Conservation (phyloP, 2,888 invertebrate species). For the Drosophila koepferae region DNA sequence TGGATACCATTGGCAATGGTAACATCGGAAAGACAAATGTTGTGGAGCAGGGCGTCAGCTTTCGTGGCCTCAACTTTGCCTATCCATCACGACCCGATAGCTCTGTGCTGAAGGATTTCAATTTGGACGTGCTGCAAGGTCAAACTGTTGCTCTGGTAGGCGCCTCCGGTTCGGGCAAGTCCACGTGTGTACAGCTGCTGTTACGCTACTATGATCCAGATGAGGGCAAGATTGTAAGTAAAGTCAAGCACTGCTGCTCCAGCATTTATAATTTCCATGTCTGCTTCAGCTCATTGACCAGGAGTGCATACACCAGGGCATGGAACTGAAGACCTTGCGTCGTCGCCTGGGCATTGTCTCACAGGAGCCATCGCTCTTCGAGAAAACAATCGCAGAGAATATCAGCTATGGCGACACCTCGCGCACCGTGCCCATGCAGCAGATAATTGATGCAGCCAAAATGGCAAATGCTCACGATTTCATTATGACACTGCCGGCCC, state of each 20-base stretch:
- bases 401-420: conserved; percentile 95
- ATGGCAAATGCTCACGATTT: conserved; percentile 95
- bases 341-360: conserved; percentile 94
- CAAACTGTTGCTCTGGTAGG: conserved; percentile 91
- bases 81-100: conserved; percentile 93
- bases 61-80: conserved; percentile 89
- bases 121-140: conserved; percentile 88
- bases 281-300: conserved; percentile 83
- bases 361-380: conserved; percentile 96
- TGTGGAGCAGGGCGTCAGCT: conserved; percentile 83
- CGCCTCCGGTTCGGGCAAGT: conserved; percentile 92
- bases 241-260: conserved; percentile 51
- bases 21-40: conserved; percentile 58
- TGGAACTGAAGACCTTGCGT: conserved; percentile 88
- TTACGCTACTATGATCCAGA: conserved; percentile 92
- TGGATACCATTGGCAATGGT: conserved; percentile 46
- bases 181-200: conserved; percentile 91
- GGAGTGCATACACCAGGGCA: conserved; percentile 86
- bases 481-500: conserved; percentile 91
- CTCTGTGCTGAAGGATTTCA: conserved; percentile 89
- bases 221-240: conserved; percentile 87
- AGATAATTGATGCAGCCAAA: conserved; percentile 91
- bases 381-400: conserved; percentile 94
- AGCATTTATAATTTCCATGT: rapidly evolving
- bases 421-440: conserved; percentile 87